These are phyloP conservation scores for Muntiacus reevesi DNA, from an alignment of 2,113 vertebrate species.

Conservation along the genomic window DNA sequence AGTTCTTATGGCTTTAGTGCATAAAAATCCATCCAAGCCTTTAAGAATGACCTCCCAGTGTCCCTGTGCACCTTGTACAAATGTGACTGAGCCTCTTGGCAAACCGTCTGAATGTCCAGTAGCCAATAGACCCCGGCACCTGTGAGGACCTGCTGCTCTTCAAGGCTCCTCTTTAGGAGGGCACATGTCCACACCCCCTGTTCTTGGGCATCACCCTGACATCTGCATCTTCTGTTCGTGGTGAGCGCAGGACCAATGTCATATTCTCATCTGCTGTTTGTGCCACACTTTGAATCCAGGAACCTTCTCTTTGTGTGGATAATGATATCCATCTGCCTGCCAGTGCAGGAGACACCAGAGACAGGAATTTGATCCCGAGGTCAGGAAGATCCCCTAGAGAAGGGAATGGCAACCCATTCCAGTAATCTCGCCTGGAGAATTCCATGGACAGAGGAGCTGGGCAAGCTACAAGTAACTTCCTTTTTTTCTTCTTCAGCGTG, in stretches of 20 bases:
- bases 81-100: not conserved
- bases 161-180: accelerated
- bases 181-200: accelerated
- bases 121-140: accelerated
- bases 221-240: not conserved
- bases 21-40: not conserved
- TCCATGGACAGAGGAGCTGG: not conserved
- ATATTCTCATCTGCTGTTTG: not conserved
- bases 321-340: not conserved
- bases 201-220: not conserved
- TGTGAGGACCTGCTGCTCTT: accelerated
- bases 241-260: not conserved
- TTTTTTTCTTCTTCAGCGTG: not conserved
- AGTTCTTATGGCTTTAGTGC: not conserved
- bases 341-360: not conserved
- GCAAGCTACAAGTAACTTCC: not conserved
- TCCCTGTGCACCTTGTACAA: not conserved
- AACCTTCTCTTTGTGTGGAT: not conserved
- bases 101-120: accelerated
- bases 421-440: not conserved
- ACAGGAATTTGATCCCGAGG: not conserved
- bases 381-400: not conserved
- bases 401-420: not conserved
- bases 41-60: not conserved
- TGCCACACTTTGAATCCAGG: not conserved